Conservation (phyloP, 2,888 invertebrate genomes). For the Sisyra terminalis region DNA sequence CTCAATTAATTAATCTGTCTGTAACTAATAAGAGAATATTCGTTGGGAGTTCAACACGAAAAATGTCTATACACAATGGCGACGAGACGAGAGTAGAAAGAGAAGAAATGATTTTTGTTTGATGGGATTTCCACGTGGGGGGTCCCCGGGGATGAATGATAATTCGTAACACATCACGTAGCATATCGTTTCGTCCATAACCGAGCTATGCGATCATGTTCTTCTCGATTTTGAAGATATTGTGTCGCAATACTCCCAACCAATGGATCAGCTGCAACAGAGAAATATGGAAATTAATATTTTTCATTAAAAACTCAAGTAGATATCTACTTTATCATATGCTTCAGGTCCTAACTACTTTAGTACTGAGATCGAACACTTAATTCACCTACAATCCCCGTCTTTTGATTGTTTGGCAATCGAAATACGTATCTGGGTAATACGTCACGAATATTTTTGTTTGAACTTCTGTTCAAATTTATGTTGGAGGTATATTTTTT, state of each 20-base stretch:
- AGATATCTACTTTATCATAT: too few relatives aligned
- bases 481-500: too few relatives aligned
- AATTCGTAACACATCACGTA: constrained; percentile 46
- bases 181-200: constrained; percentile 98
- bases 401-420: too few relatives aligned
- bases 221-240: constrained; percentile 92
- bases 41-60: constrained; percentile 1
- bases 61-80: constrained; percentile 4
- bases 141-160: too few relatives aligned
- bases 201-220: constrained; percentile 95
- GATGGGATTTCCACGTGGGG: neutral
- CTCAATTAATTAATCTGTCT: neutral
- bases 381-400: too few relatives aligned
- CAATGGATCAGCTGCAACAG: constrained; percentile 74
- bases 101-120: constrained; percentile 1
- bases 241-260: constrained; percentile 97
- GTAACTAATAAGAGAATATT: neutral
- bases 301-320: neutral
- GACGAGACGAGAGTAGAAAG: neutral
- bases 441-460: too few relatives aligned
- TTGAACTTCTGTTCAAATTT: too few relatives aligned
- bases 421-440: too few relatives aligned
- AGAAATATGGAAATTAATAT: constrained; percentile 10
- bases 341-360: too few relatives aligned
- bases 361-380: too few relatives aligned